Conservation (phyloP, 2,113 vertebrate species). For the Eonycteris spelaea region DNA sequence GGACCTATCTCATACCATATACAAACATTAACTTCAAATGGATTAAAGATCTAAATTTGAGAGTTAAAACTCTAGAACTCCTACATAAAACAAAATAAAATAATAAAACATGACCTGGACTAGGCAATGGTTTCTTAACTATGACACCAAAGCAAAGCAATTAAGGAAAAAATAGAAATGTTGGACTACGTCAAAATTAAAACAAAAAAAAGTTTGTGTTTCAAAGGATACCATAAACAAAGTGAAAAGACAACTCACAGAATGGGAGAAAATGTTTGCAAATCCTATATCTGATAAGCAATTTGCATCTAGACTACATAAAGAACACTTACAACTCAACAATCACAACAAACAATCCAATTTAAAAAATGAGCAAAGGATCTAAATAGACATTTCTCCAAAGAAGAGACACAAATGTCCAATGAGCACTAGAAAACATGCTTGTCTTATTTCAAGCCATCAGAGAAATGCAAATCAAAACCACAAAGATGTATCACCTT, state of each 20-base stretch:
- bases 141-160: neutral
- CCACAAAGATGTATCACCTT: neutral
- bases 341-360: neutral
- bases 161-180: neutral
- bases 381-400: neutral
- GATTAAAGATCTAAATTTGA: neutral
- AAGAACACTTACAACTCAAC: neutral
- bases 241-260: neutral
- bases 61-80: neutral
- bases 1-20: neutral
- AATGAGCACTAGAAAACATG: neutral
- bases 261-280: neutral
- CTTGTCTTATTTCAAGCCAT: neutral
- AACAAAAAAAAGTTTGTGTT: neutral
- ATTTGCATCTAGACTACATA: neutral
- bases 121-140: neutral
- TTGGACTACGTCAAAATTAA: neutral
- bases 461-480: neutral
- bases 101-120: neutral
- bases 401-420: neutral
- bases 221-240: constrained; percentile 13
- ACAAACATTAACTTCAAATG: neutral
- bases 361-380: neutral
- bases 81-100: neutral
- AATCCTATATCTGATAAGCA: neutral